A percentile compares a stretch with the other conserved stretches of the same genome.
phyloP scores from a whole-genome alignment of 2,888 invertebrate genomes.

The Polietes domitor region DNA sequence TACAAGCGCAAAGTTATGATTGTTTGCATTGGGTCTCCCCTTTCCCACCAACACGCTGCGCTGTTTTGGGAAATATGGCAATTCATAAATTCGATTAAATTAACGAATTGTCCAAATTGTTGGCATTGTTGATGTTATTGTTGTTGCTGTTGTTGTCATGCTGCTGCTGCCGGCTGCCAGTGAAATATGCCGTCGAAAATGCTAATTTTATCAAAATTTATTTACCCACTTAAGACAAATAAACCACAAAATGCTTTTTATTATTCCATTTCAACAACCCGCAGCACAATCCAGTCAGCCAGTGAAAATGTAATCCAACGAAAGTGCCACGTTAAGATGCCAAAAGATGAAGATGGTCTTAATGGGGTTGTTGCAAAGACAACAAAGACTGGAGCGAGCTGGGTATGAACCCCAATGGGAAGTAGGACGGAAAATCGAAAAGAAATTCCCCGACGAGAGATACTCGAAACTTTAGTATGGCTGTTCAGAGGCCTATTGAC shows the following conservation, averaged over 20 bases:
- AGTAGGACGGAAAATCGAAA: too few relatives aligned
- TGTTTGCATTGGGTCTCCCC: not conserved
- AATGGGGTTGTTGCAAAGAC: conserved; percentile 56
- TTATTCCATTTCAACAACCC: conserved; percentile 38
- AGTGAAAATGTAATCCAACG: conserved; percentile 20
- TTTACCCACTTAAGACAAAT: conserved; percentile 65
- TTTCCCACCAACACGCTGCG: not conserved
- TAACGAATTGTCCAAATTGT: conserved; percentile 54
- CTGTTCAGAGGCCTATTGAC: too few relatives aligned
- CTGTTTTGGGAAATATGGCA: conserved; percentile 16
- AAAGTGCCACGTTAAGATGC: conserved; percentile 33
- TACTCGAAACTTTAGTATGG: too few relatives aligned
- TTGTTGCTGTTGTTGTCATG: conserved; percentile 17
- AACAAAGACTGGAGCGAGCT: conserved; percentile 15
- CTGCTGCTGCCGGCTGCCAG: conserved; percentile 10
- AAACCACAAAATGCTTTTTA: conserved; percentile 62
- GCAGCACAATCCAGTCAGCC: conserved; percentile 32
- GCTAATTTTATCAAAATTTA: conserved; percentile 64
- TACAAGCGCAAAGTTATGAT: conserved; percentile 24
- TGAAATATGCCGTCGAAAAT: conserved; percentile 62
- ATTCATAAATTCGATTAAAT: conserved; percentile 66
- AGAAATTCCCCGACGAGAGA: too few relatives aligned
- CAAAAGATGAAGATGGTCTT: not conserved
- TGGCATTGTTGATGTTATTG: conserved; percentile 31
- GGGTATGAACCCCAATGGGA: conserved; percentile 10